Percentiles rank a stretch among this genome's conserved stretches.
These are phyloP conservation scores for Thinocorus orbignyianus DNA, from an alignment of 2,113 vertebrate genomes.

Conservation along the genomic window DNA sequence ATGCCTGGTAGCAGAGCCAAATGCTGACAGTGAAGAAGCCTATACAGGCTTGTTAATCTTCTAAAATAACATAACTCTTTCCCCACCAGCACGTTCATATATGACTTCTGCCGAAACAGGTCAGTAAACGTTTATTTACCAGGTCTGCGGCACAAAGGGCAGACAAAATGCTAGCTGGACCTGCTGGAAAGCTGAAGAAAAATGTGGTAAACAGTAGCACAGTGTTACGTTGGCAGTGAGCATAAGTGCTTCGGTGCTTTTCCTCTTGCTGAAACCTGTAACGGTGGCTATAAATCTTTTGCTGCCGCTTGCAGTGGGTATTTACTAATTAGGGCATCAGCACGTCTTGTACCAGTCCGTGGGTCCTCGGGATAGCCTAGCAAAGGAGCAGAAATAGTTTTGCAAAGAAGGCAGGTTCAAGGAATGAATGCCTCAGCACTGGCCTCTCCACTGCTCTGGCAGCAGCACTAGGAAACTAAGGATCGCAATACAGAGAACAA, in stretches of 20 bases:
- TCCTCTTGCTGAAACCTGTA: not conserved
- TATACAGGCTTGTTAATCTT: not conserved
- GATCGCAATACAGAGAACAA: constrained; percentile 53
- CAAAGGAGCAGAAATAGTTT: constrained; percentile 45
- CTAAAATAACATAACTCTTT: not conserved
- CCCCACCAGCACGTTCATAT: not conserved
- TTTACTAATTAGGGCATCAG: constrained; percentile 39
- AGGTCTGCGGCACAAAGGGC: not conserved
- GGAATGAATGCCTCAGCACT: not conserved
- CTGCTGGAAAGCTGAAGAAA: not conserved
- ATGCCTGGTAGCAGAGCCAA: constrained; percentile 22
- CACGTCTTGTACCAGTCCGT: not conserved
- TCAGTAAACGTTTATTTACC: constrained; percentile 27
- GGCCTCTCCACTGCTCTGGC: constrained; percentile 7
- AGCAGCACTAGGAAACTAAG: not conserved
- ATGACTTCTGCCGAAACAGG: not conserved
- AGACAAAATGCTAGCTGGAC: not conserved
- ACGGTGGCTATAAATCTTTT: constrained; percentile 20
- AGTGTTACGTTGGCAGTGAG: not conserved
- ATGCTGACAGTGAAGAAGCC: not conserved
- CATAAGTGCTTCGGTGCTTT: not conserved
- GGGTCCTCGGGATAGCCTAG: constrained; percentile 3
- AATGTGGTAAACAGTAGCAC: not conserved
- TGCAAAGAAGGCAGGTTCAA: not conserved
- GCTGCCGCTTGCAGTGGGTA: not conserved